These are phyloP conservation scores for Lepisosteus oculatus DNA, from an alignment of 2,113 vertebrate species.

Conservation along the genomic window DNA sequence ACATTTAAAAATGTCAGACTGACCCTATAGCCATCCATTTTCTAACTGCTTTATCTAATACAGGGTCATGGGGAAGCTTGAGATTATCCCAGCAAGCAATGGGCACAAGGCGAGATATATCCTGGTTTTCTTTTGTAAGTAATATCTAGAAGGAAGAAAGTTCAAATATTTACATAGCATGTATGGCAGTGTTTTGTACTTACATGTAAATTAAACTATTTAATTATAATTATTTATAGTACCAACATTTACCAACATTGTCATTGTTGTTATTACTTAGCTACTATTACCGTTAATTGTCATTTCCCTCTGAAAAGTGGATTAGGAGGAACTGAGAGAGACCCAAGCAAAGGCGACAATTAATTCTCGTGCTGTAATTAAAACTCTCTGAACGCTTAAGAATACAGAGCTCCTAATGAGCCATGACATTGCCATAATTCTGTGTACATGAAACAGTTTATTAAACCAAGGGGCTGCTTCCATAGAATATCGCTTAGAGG, in stretches of 20 bases:
- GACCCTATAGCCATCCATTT: too few relatives aligned
- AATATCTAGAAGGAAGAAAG: too few relatives aligned
- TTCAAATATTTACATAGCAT: too few relatives aligned
- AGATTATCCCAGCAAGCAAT: too few relatives aligned
- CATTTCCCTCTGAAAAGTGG: conserved; percentile 16
- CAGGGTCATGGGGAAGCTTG: too few relatives aligned
- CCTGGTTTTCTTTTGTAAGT: too few relatives aligned
- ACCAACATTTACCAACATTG: neutral
- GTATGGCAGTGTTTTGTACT: neutral
- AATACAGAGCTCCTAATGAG: conserved; percentile 76
- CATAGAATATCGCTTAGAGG: conserved; percentile 72
- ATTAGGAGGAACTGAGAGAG: conserved; percentile 28
- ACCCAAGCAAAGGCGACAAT: conserved; percentile 60
- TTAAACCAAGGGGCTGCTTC: conserved; percentile 67
- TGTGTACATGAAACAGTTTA: conserved; percentile 58
- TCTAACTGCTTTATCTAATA: too few relatives aligned
- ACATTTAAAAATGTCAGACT: too few relatives aligned
- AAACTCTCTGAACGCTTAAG: conserved; percentile 65
- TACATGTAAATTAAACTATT: neutral
- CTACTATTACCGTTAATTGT: conserved; percentile 5
- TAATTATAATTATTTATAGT: neutral
- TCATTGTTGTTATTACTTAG: neutral
- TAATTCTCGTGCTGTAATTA: conserved; percentile 89
- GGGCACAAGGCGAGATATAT: too few relatives aligned
- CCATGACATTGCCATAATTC: conserved; percentile 75